Evolutionary conservation across 1,140 invertebrate species (phyloP).

Genomic region (Drosophila ananassae): DNA sequence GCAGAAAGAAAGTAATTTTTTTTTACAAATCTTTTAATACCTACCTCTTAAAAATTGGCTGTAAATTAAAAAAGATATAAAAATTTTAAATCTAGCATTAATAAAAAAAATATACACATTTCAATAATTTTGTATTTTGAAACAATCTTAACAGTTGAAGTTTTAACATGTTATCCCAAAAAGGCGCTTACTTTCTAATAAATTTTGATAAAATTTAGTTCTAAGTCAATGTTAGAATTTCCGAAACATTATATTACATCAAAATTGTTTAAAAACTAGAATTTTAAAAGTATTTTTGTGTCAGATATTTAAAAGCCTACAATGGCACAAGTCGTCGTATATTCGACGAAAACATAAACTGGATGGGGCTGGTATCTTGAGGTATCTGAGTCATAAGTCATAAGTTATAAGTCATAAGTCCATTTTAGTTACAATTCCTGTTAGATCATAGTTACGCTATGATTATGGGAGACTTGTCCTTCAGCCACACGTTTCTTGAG

Average conservation of each 20-base stretch:
- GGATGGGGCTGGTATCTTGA: neutral
- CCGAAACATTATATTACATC: neutral
- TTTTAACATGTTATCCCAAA: neutral
- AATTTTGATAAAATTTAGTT: neutral
- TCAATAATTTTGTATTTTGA: neutral
- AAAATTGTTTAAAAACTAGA: no score
- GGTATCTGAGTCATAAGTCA: neutral
- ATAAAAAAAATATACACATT: no score
- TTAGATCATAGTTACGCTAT: constrained; percentile 76
- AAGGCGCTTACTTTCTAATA: neutral
- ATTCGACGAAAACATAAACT: neutral
- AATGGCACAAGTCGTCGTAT: neutral
- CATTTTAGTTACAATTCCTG: neutral
- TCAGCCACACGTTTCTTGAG: constrained; percentile 67
- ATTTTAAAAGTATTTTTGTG: no score
- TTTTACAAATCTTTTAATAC: no score
- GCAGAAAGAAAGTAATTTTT: no score
- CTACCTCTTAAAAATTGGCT: no score
- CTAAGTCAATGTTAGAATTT: neutral
- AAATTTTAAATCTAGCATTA: no score
- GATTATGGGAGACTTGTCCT: constrained; percentile 74
- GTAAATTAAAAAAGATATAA: no score
- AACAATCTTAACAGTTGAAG: neutral
- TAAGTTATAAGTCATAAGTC: neutral
- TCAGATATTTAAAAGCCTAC: neutral